These are phyloP conservation scores for Scotopteryx bipunctaria DNA, from an alignment of 2,888 invertebrate genomes.

Conservation along the genomic window DNA sequence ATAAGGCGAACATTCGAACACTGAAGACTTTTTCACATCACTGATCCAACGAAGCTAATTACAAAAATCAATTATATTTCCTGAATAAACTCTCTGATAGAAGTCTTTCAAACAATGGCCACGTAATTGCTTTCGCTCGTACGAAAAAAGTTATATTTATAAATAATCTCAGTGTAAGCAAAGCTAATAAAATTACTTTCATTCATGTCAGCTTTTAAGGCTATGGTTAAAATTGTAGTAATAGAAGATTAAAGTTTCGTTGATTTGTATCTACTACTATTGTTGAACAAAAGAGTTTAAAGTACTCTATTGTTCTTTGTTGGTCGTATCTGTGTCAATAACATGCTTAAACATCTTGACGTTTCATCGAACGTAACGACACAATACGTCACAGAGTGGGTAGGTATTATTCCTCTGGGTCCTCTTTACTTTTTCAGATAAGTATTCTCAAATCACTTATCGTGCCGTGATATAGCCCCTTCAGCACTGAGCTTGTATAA, in stretches of 20 bases:
- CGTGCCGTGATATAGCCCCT: no score
- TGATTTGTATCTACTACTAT: neutral
- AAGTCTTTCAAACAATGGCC: conserved; percentile 37
- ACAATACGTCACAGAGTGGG: no score
- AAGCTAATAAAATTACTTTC: conserved; percentile 4
- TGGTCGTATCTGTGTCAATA: conserved; percentile 12
- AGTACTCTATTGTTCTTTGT: conserved; percentile 21
- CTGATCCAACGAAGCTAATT: no score
- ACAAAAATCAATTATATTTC: no score
- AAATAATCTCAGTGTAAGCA: conserved; percentile 5
- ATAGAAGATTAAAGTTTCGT: conserved; percentile 30
- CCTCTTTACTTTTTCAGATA: no score
- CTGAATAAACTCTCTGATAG: conserved; percentile 2
- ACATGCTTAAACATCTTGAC: conserved; percentile 16
- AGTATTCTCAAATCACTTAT: no score
- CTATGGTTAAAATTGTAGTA: conserved; percentile 29
- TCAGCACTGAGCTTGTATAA: no score
- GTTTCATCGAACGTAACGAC: conserved; percentile 10
- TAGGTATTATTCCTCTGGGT: no score
- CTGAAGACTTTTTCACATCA: no score
- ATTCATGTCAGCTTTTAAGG: neutral
- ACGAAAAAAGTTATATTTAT: conserved; percentile 25
- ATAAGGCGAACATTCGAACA: no score
- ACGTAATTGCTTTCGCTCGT: conserved; percentile 38
- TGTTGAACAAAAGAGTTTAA: no score